Evolutionary conservation across 2,113 vertebrate genomes (phyloP).

Genomic region (Amphiprion ocellaris): DNA sequence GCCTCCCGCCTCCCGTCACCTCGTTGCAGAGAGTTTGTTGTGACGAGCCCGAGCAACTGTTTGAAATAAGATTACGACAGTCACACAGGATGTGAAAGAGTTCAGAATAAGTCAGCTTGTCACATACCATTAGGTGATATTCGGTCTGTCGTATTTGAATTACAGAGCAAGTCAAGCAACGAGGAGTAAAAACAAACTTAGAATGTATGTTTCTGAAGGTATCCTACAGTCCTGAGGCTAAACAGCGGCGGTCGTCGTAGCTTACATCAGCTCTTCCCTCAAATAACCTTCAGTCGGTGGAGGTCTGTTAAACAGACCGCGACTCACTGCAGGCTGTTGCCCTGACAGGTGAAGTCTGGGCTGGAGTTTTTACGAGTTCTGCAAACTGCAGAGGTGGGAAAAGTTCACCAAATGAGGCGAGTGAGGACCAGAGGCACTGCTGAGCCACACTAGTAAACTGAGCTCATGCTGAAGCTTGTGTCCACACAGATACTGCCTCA

Average conservation of each 20-base stretch:
- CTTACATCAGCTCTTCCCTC: conserved; percentile 38
- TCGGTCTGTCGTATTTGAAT: background rate
- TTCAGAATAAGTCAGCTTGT: conserved; percentile 43
- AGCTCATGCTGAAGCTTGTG: conserved; percentile 22
- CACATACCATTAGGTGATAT: background rate
- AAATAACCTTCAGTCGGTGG: conserved; percentile 37
- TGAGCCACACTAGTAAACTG: conserved; percentile 6
- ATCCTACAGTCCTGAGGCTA: background rate
- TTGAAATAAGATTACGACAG: conserved; percentile 43
- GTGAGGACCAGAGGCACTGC: conserved; percentile 2
- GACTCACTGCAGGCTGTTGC: conserved; percentile 31
- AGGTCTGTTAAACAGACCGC: conserved; percentile 15
- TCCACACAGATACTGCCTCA: background rate
- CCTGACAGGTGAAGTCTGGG: conserved; percentile 49
- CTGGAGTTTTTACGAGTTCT: conserved; percentile 23
- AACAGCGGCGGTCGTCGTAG: background rate
- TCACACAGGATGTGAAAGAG: conserved; percentile 54
- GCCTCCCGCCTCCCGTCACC: background rate
- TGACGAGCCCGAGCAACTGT: conserved; percentile 44
- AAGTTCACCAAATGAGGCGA: conserved; percentile 25
- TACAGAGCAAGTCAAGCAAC: background rate
- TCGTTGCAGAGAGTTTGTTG: conserved; percentile 36
- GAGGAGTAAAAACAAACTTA: too few species aligned
- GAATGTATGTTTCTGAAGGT: background rate
- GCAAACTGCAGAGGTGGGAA: conserved; percentile 17